Percentiles rank a stretch among this genome's conserved stretches.
phyloP scores from a whole-genome alignment of 2,888 invertebrate genomes.

The Drosophila villosipedis region DNA sequence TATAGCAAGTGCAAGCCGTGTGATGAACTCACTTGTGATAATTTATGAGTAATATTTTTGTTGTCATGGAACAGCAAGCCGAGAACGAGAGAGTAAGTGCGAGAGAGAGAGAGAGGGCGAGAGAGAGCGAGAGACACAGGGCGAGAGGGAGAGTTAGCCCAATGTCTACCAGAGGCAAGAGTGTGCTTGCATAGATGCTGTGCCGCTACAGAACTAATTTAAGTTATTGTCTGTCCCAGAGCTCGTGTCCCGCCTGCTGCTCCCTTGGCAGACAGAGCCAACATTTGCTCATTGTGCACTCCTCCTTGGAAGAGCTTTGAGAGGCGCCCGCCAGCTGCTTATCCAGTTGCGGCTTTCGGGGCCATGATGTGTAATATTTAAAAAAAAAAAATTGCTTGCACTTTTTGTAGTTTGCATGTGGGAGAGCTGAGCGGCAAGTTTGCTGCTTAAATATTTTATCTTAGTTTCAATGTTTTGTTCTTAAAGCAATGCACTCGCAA shows the following conservation, averaged over 20 bases:
- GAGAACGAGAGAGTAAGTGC: not conserved
- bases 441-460: constrained; percentile 35
- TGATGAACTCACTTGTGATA: constrained; percentile 76
- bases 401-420: constrained; percentile 8
- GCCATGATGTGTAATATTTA: constrained; percentile 35
- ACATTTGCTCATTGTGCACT: constrained; percentile 3
- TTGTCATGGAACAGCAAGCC: constrained; percentile 39
- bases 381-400: constrained; percentile 16
- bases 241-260: constrained; percentile 9
- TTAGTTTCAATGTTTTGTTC: constrained; percentile 28
- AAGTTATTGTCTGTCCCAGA: constrained; percentile 38
- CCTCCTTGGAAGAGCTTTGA: not conserved
- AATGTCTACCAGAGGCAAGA: not conserved
- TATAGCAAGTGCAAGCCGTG: constrained; percentile 51
- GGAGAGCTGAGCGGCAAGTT: constrained; percentile 3
- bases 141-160: too few species aligned
- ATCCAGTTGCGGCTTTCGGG: constrained; percentile 30
- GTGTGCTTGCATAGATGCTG: constrained; percentile 8
- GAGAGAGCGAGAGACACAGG: not conserved
- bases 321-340: constrained; percentile 19
- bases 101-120: not conserved
- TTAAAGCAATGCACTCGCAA: not conserved
- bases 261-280: constrained; percentile 1
- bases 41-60: constrained; percentile 79
- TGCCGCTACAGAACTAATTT: constrained; percentile 40